Conservation (phyloP, 2,888 invertebrate species). For the Dusona sp. region DNA sequence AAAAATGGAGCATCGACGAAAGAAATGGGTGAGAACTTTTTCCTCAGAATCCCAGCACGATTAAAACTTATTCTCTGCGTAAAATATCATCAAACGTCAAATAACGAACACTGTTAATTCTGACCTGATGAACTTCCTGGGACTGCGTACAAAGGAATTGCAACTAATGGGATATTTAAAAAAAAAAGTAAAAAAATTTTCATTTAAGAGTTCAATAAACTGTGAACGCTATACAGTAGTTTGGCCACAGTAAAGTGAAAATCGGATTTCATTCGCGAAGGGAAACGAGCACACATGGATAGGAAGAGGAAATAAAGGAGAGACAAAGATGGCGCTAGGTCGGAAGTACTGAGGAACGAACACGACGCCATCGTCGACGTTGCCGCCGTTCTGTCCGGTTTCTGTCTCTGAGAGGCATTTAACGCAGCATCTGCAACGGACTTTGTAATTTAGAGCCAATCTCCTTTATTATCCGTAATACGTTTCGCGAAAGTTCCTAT, state of each 20-base stretch:
- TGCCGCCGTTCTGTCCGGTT: conserved; percentile 72
- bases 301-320: conserved; percentile 55
- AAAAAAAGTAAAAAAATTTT: background rate
- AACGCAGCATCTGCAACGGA: conserved; percentile 79
- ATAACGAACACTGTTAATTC: background rate
- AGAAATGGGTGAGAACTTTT: background rate
- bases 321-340: conserved; percentile 58
- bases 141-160: conserved; percentile 8
- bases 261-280: conserved; percentile 55
- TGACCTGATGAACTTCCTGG: background rate
- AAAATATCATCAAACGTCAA: background rate
- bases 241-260: conserved; percentile 37
- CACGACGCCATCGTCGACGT: conserved; percentile 36
- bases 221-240: background rate
- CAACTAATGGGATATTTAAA: conserved; percentile 10
- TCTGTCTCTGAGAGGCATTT: conserved; percentile 79
- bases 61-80: background rate
- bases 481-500: conserved; percentile 69
- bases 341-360: conserved; percentile 71
- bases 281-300: conserved; percentile 32
- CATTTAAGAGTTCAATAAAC: background rate
- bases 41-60: background rate
- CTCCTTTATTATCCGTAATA: conserved; percentile 80
- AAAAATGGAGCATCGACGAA: background rate
- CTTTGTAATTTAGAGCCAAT: conserved; percentile 82